Percentiles rank a stretch among this genome's conserved stretches.
These are phyloP conservation scores for Volucella zonaria DNA, from an alignment of 2,888 invertebrate species.

Conservation along the genomic window DNA sequence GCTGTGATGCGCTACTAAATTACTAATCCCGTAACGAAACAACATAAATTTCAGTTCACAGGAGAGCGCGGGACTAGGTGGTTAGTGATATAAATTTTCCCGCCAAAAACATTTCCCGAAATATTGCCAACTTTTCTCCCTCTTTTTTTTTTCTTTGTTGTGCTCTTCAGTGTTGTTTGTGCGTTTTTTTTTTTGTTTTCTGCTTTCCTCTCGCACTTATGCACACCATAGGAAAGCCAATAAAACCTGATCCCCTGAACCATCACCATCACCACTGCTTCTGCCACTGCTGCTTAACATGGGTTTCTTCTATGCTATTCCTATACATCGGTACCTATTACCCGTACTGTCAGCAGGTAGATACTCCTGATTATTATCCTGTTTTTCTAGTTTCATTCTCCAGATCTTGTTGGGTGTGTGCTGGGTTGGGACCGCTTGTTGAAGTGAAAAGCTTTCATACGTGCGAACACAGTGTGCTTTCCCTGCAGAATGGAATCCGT, in stretches of 20 bases:
- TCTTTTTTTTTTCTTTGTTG: no score
- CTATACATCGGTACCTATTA: neutral
- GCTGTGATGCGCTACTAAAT: constrained; percentile 45
- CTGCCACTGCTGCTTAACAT: neutral
- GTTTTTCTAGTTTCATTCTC: constrained; percentile 18
- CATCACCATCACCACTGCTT: constrained; percentile 13
- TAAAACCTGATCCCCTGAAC: constrained; percentile 62
- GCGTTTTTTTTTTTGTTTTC: neutral
- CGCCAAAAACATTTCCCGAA: constrained; percentile 38
- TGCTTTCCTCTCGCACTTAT: constrained; percentile 25
- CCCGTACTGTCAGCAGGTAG: neutral
- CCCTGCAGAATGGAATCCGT: constrained; percentile 37
- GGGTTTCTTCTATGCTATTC: no score
- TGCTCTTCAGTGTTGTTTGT: no score
- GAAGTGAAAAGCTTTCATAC: constrained; percentile 37
- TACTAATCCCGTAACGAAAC: constrained; percentile 60
- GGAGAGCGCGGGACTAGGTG: constrained; percentile 8
- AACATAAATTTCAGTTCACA: constrained; percentile 40
- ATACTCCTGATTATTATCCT: constrained; percentile 15
- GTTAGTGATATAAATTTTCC: constrained; percentile 41
- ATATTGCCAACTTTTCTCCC: constrained; percentile 20
- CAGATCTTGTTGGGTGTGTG: neutral
- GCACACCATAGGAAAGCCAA: constrained; percentile 45
- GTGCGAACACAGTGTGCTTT: constrained; percentile 45
- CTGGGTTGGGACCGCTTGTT: neutral